Evolutionary conservation across 2,888 invertebrate genomes (phyloP), one percentile per base, ranked within the genome.

Genomic region (Dastarcus helophoroides): DNA sequence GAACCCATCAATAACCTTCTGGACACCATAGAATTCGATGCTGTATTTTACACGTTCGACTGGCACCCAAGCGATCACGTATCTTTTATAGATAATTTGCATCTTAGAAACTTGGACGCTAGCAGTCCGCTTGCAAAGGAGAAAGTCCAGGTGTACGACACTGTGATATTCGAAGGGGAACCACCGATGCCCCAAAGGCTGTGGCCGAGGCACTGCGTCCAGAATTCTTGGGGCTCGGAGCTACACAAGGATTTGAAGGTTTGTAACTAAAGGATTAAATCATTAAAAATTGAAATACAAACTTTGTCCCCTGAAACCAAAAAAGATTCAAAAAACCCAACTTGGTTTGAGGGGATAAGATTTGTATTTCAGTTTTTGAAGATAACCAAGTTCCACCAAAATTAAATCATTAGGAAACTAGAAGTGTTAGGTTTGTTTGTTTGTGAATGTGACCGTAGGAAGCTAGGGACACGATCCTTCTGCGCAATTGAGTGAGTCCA

Each of bases 31-130:
- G 69, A 74, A 24, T 93, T 91, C 60, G 84, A 90, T 63, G 72
- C 78, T 14, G 77, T 90, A 22, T 84, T 86, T 60, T 95, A 93
- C 65, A 86, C 93, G 0, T 69, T 84, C 47, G 95, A 97, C 65
- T 97, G 94, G 94, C 95, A 95, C 65, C 94, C 95, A 0, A 75
- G 76, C 17, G 81, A 91, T 64, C 93, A 93, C 62, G 85, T 94
- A 15, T 93, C 93, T 3, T 95, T 97, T 63, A 79, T 90, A 43
- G 93, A 94, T 55, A 95, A 95, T 62, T 71, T 90, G 32, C 71
- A 73, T 38, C 65, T 75, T 57, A 62, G 86, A 1, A 71, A 79
- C 34, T 57, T 88, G 29, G 79, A 85, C 52, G 67, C 74, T 9
- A 70, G 75, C 1, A 79, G 79, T 43, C 69, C 76, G 49, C 78